A percentile compares a stretch with the other conserved stretches of the same genome.
These are phyloP conservation scores for Acanthoscelides obtectus DNA, from an alignment of 2,888 invertebrate species.

Conservation along the genomic window DNA sequence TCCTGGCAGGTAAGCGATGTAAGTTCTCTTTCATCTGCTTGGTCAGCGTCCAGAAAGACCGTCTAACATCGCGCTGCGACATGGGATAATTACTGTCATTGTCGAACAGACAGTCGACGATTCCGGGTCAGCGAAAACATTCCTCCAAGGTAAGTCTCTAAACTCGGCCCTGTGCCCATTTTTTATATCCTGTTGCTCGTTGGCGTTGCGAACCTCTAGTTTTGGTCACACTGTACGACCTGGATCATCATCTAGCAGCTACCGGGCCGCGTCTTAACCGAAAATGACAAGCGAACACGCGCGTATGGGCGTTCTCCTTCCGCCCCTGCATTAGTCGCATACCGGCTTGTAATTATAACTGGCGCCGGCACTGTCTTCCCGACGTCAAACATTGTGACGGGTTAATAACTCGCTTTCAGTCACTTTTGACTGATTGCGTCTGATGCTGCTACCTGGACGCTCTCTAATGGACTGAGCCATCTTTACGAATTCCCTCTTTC, in stretches of 20 bases:
- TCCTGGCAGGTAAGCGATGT: too few relatives aligned
- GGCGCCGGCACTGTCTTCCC: conserved; percentile 33
- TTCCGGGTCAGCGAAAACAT: too few relatives aligned
- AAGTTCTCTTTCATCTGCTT: too few relatives aligned
- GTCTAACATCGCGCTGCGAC: too few relatives aligned
- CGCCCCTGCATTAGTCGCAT: conserved; percentile 37
- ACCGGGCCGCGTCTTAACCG: conserved; percentile 6
- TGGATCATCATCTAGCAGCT: conserved; percentile 1
- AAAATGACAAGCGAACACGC: conserved; percentile 25
- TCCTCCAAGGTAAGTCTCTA: too few relatives aligned
- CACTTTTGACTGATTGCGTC: conserved; percentile 11
- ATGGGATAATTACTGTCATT: too few relatives aligned
- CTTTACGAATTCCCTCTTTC: conserved; percentile 2
- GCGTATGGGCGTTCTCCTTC: conserved; percentile 31
- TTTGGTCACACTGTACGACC: neutral
- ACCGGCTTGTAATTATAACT: conserved; percentile 33
- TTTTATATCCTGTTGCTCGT: too few relatives aligned
- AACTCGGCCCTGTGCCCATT: too few relatives aligned
- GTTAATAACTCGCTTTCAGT: conserved; percentile 19
- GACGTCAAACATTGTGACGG: conserved; percentile 24
- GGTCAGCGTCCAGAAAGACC: too few relatives aligned
- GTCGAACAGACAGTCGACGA: too few relatives aligned
- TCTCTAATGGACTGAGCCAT: conserved; percentile 1
- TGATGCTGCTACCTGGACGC: conserved; percentile 1
- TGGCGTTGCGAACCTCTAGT: too few relatives aligned